Evolutionary conservation across 2,888 invertebrate genomes (phyloP).

Genomic region (Venustoraphidia nigricollis): DNA sequence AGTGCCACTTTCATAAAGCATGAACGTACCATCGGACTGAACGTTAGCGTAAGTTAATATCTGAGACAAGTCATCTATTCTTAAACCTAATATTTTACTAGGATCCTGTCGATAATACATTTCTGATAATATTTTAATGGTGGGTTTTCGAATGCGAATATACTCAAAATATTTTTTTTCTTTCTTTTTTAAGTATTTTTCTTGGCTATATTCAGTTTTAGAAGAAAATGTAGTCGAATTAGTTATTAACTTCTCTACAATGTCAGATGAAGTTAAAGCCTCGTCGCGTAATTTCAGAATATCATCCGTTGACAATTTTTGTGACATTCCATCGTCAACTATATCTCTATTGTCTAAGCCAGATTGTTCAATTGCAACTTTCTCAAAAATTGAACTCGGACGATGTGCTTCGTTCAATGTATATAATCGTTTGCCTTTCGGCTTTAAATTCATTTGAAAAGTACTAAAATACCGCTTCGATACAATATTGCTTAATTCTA

Average conservation of each 20-base stretch:
- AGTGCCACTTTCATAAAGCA: constrained; percentile 80
- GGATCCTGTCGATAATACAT: constrained; percentile 72
- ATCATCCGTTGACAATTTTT: constrained; percentile 67
- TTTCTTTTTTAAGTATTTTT: constrained; percentile 91
- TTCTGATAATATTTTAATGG: constrained; percentile 64
- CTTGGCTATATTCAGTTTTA: constrained; percentile 86
- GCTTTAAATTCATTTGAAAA: constrained; percentile 56
- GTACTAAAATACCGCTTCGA: constrained; percentile 57
- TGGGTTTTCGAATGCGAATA: constrained; percentile 64
- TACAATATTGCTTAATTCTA: constrained; percentile 49
- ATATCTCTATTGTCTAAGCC: constrained; percentile 77
- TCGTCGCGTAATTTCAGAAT: constrained; percentile 64
- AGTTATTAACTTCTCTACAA: constrained; percentile 73
- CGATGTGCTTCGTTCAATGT: constrained; percentile 36
- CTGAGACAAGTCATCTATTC: constrained; percentile 81
- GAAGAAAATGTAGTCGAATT: constrained; percentile 81
- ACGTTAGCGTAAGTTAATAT: constrained; percentile 71
- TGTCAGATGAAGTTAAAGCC: constrained; percentile 62
- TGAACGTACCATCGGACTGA: constrained; percentile 56
- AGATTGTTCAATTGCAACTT: constrained; percentile 46
- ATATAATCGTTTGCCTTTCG: constrained; percentile 34
- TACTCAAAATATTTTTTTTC: constrained; percentile 84
- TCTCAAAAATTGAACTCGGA: constrained; percentile 40
- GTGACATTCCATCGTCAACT: constrained; percentile 62
- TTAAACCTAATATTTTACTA: constrained; percentile 55